Conservation (phyloP, 2,113 vertebrate species). For the Peromyscus maniculatus region DNA sequence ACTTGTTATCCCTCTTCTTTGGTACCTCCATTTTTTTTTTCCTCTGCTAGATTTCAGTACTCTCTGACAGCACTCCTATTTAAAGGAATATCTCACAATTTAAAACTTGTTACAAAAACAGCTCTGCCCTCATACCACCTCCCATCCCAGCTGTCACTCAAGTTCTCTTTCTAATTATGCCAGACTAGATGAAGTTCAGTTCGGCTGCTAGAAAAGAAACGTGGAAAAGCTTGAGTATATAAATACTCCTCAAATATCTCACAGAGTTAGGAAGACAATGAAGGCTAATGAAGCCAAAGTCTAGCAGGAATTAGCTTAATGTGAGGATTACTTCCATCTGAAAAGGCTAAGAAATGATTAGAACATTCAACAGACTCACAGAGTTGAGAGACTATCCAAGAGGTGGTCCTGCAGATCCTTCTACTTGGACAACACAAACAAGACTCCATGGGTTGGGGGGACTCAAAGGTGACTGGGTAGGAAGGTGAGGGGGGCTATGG, state of each 20-base stretch:
- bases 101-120: background rate
- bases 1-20: background rate
- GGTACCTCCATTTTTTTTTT: background rate
- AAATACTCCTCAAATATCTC: background rate
- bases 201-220: background rate
- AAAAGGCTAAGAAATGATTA: background rate
- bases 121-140: background rate
- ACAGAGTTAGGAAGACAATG: background rate
- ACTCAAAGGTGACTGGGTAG: background rate
- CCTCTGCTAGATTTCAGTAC: background rate
- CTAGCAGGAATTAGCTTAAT: background rate
- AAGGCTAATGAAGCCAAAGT: background rate
- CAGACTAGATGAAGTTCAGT: background rate
- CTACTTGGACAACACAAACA: background rate
- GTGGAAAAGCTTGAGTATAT: background rate
- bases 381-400: background rate
- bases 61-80: background rate
- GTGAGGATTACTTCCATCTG: background rate
- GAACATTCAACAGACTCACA: background rate
- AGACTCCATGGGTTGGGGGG: background rate
- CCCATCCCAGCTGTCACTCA: background rate
- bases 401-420: background rate
- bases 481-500: background rate
- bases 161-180: background rate
- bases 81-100: background rate